Conservation (phyloP, 2,797 vertebrate genomes). For the Sebastes diaconus region DNA sequence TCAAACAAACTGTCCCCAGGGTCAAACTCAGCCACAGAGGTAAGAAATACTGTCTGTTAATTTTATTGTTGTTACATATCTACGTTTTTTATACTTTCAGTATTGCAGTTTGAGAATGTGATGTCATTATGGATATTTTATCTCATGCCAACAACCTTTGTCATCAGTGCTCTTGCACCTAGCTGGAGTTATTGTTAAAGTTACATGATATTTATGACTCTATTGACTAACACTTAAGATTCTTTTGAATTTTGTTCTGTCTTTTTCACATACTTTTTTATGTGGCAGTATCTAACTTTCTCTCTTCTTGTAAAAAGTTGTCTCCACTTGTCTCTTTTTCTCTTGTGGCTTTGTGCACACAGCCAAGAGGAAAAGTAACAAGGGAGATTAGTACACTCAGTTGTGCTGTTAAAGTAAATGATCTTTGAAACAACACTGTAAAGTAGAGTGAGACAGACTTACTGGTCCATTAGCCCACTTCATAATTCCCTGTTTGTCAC, state of each 20-base stretch:
- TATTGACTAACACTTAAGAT: background rate
- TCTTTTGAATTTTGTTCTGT: background rate
- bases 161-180: background rate
- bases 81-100: background rate
- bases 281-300: background rate
- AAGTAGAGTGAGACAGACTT: slow-evolving; percentile 25
- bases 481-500: slow-evolving; percentile 9
- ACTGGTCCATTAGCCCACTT: slow-evolving; percentile 3
- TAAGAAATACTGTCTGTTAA: slow-evolving; percentile 70
- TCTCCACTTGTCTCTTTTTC: background rate
- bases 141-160: background rate
- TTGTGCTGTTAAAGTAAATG: slow-evolving; percentile 9
- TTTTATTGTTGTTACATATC: slow-evolving; percentile 3
- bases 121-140: background rate
- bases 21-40: slow-evolving; percentile 94
- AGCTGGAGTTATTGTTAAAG: background rate
- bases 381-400: background rate
- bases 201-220: background rate
- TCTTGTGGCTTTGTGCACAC: slow-evolving; percentile 5
- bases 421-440: slow-evolving; percentile 28
- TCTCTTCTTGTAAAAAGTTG: background rate
- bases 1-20: slow-evolving; percentile 92
- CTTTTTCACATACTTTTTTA: background rate
- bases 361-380: slow-evolving; percentile 4
- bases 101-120: background rate